Conservation (phyloP, 2,888 invertebrate species). For the Pachydiplax longipennis region DNA sequence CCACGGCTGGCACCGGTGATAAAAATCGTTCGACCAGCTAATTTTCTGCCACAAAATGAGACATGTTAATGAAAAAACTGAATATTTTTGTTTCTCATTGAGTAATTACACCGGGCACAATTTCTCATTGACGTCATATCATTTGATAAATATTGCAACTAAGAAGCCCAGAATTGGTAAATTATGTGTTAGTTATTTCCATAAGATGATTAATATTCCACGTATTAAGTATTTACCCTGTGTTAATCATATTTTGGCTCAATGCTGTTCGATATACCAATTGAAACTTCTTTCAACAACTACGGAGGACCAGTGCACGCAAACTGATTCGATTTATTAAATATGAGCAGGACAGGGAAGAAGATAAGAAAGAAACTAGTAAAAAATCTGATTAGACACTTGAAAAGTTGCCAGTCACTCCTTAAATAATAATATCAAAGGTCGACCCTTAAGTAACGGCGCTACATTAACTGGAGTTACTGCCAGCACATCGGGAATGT, state of each 20-base stretch:
- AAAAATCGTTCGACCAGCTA: conserved; percentile 90
- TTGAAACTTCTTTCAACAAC: neutral
- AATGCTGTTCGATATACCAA: neutral
- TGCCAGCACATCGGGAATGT: too few relatives aligned
- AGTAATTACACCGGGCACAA: neutral
- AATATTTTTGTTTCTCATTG: neutral
- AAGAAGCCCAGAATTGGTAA: too few relatives aligned
- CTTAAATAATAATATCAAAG: conserved; percentile 41
- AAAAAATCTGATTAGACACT: conserved; percentile 25
- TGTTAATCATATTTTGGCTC: conserved; percentile 49
- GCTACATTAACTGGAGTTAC: too few relatives aligned
- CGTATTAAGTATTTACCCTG: conserved; percentile 48
- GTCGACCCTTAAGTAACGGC: neutral
- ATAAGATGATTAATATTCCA: neutral
- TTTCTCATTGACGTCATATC: neutral
- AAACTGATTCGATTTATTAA: neutral
- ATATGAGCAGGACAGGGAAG: neutral
- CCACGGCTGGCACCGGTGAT: conserved; percentile 97
- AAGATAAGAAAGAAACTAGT: neutral
- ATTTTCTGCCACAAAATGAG: conserved; percentile 62
- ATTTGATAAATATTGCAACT: neutral
- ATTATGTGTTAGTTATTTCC: neutral
- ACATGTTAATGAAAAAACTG: neutral
- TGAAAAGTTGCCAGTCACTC: conserved; percentile 28
- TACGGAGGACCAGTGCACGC: neutral